Evolutionary conservation across 1,140 invertebrate genomes (phyloP).

Genomic region (Diorhabda sublineata): DNA sequence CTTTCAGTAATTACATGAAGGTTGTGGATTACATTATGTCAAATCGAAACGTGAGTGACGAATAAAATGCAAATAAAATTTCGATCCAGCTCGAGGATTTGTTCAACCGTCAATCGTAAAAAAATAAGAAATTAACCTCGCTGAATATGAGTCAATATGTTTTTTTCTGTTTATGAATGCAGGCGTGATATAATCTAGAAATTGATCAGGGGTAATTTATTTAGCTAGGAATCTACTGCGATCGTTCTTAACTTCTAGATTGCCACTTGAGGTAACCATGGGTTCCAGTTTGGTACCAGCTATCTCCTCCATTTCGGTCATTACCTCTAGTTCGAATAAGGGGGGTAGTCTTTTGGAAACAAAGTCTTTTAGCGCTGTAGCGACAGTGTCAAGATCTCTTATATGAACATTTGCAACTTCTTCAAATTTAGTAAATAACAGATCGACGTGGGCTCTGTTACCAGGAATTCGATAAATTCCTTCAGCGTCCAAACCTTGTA

Average conservation of each 20-base stretch:
- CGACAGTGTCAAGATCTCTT: constrained; percentile 81
- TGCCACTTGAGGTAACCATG: constrained; percentile 60
- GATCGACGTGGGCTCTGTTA: constrained; percentile 91
- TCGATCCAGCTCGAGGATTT: no score
- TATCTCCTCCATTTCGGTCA: constrained; percentile 88
- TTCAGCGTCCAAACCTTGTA: constrained; percentile 90
- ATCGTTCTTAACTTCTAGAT: constrained; percentile 72
- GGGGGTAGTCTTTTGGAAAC: constrained; percentile 90
- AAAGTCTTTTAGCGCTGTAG: constrained; percentile 95
- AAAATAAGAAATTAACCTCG: no score
- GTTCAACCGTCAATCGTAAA: no score
- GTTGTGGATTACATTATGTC: no score
- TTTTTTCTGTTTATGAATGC: no score
- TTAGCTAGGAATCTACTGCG: constrained; percentile 82
- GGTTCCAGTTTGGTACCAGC: constrained; percentile 64
- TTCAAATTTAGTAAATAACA: constrained; percentile 86
- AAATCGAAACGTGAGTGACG: no score
- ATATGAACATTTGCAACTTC: constrained; percentile 85
- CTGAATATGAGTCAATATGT: no score
- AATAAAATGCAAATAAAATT: no score
- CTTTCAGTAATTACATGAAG: no score
- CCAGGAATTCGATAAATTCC: constrained; percentile 94
- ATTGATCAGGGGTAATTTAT: constrained; percentile 76
- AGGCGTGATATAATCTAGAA: constrained; percentile 60
- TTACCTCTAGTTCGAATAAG: constrained; percentile 81